Evolutionary conservation across 2,797 vertebrate species (phyloP).

Genomic region (Carduelis carduelis): DNA sequence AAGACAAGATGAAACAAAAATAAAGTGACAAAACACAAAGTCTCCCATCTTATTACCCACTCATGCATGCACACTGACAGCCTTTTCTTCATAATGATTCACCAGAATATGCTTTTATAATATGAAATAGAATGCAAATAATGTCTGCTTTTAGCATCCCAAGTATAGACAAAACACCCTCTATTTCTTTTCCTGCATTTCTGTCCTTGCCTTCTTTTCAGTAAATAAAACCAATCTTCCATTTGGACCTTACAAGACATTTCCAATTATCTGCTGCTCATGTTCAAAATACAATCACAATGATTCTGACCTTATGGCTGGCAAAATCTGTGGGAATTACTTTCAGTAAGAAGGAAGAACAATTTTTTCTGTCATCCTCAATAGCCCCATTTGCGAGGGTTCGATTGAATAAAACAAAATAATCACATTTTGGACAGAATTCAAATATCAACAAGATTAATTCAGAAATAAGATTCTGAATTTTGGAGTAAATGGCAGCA

Average conservation of each 20-base stretch:
- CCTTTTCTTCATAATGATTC: not conserved
- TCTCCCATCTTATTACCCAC: not conserved
- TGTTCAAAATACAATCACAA: not conserved
- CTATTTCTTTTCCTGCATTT: not conserved
- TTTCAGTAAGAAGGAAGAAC: not conserved
- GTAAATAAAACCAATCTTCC: not conserved
- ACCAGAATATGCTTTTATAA: not conserved
- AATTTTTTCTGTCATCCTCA: not conserved
- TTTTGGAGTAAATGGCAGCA: not conserved
- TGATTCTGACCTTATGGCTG: not conserved
- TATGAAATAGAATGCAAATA: not conserved
- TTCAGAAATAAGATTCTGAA: not conserved
- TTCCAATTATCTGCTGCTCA: not conserved
- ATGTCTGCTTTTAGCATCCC: not conserved
- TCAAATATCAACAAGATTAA: not conserved
- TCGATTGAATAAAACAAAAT: not conserved
- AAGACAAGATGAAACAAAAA: not conserved
- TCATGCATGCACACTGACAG: not conserved
- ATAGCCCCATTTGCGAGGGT: not conserved
- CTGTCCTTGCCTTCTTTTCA: not conserved
- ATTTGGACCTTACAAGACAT: not conserved
- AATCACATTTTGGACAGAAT: not conserved
- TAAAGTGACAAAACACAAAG: not conserved
- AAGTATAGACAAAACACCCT: not conserved
- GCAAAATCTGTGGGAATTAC: not conserved